Conservation (phyloP, 53 echinoderm and acorn worm species). For the Astropecten irregularis region DNA sequence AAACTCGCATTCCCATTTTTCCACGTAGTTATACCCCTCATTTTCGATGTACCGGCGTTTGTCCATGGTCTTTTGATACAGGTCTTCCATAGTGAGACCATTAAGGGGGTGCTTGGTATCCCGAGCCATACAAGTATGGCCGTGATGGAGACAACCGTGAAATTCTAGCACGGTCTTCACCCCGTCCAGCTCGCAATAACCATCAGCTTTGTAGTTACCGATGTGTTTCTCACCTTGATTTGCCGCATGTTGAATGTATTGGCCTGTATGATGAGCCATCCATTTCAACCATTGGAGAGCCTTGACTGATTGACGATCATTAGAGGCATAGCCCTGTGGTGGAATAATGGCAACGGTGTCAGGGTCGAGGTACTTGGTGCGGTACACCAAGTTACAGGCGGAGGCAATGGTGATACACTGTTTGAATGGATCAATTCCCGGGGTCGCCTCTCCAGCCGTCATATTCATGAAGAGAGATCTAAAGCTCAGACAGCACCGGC, state of each 20-base stretch:
- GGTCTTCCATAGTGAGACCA: constrained; percentile 15
- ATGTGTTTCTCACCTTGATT: constrained; percentile 39
- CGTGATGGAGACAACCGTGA: constrained; percentile 36
- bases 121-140: constrained; percentile 22
- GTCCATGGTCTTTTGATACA: constrained; percentile 29
- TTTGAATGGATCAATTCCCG: constrained; percentile 71
- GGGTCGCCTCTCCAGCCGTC: constrained; percentile 6
- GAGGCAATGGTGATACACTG: constrained; percentile 69
- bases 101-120: constrained; percentile 15
- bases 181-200: constrained; percentile 19
- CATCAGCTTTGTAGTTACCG: constrained; percentile 48
- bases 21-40: not conserved
- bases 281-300: constrained; percentile 55
- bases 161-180: constrained; percentile 50
- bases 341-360: constrained; percentile 51
- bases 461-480: constrained; percentile 40
- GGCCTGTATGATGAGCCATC: not conserved
- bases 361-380: constrained; percentile 59
- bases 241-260: constrained; percentile 49
- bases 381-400: constrained; percentile 63
- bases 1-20: constrained; percentile 67
- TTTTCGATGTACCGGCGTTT: not conserved
- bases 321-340: constrained; percentile 45
- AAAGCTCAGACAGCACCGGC: constrained; percentile 41
- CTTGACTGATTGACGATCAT: constrained; percentile 48